phyloP scores from a whole-genome alignment of 2,888 invertebrate genomes.

The Phymatocera aterrima region DNA sequence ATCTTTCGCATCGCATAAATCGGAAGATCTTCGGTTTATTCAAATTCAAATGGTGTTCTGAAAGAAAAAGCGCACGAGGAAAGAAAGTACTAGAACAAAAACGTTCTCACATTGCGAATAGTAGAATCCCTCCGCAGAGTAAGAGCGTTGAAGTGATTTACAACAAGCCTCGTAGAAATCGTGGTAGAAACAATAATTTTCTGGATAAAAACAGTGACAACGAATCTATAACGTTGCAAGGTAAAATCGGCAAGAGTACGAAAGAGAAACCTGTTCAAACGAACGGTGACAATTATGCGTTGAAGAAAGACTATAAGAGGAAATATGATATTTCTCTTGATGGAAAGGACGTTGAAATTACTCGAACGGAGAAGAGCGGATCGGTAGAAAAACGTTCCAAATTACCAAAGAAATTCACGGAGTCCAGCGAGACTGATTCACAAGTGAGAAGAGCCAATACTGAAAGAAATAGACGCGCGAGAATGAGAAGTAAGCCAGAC shows the following conservation, averaged over 20 bases:
- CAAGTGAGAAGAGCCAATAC: not conserved
- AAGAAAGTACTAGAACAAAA: too few relatives aligned
- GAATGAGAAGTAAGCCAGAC: conserved; percentile 42
- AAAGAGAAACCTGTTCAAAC: not conserved
- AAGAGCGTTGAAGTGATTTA: not conserved
- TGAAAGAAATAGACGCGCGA: not conserved
- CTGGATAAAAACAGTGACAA: not conserved
- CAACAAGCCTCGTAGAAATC: not conserved
- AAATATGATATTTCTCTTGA: conserved; percentile 22
- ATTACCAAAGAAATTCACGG: not conserved
- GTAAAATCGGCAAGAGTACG: not conserved
- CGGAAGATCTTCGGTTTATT: not conserved
- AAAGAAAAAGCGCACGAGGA: not conserved
- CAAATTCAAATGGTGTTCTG: conserved; percentile 9
- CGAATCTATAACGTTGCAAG: not conserved
- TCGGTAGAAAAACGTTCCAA: not conserved
- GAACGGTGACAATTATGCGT: not conserved
- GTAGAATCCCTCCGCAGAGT: not conserved
- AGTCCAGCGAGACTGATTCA: not conserved
- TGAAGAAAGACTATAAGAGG: conserved; percentile 5
- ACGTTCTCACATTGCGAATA: not conserved
- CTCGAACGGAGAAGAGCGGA: not conserved
- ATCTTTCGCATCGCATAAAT: not conserved
- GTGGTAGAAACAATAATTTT: not conserved
- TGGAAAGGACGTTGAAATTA: conserved; percentile 10